Base-by-base conservation (phyloP, 2,888 invertebrate genomes). In the Pycnomerus fuliginosus region DNA sequence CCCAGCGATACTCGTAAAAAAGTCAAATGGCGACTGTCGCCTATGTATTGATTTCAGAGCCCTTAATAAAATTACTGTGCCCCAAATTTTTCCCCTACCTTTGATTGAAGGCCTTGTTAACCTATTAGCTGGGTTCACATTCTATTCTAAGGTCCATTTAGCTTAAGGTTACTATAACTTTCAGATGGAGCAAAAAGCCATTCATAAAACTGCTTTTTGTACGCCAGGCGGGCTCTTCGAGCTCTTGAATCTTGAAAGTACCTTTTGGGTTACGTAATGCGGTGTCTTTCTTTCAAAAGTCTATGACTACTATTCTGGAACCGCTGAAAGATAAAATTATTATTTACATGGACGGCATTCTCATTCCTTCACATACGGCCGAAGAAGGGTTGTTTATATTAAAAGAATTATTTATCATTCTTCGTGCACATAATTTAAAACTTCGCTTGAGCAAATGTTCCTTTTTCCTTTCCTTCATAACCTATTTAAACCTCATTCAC, bases 161-260 rank as follows among this genome's bases (percentile, higher is more conserved):
- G 43, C 42, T 4, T 25, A 30, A 2, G 63, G 61, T 1, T 67
- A 52, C 36, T 54, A 60, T 38, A 62, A 63, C 30, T 58, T 67
- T 11, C 56, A 51, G 3, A 32, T 67, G 29, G 29, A 33, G 1
- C 32, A 44, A 17, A 45, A 52, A 1, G 56, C 60, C 29, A 35
- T 53, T 3, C 38, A 39, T 1, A 60, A 62, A 25, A 65, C 60
- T 1, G 64, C 56, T n/a, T n/a, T n/a, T n/a, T n/a, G n/a, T n/a
- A n/a, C n/a, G n/a, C n/a, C n/a, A n/a, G n/a, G n/a, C n/a, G 7
- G 4, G 5, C 20, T 8, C 8, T 20, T 20, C 8, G 20, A 7
- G 5, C 20, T 20, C 5, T 8, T 4, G 5, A 20, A 20, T 20
- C 25, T 28, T 12, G 25, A 20, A 8, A 7, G 27, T 8, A 27